Percentiles rank a stretch among this genome's conserved stretches.
phyloP scores from a whole-genome alignment of 2,888 invertebrate species.

The Latrodectus elegans region DNA sequence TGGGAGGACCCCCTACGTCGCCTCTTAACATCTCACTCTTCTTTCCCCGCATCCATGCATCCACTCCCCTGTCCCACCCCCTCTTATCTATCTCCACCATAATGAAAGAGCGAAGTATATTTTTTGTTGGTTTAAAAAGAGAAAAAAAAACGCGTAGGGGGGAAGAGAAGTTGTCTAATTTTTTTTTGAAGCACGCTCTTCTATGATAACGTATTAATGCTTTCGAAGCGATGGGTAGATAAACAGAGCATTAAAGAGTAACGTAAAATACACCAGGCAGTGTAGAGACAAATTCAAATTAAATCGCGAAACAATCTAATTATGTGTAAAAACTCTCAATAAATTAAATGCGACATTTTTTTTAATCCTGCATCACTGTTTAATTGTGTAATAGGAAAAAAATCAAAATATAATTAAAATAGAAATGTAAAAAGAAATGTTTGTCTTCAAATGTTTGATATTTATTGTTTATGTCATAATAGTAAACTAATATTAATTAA shows the following conservation, averaged over 20 bases:
- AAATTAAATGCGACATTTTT: no score
- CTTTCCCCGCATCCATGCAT: constrained; percentile 15
- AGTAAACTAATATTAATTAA: no score
- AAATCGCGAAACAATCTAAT: no score
- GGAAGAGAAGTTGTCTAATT: background rate
- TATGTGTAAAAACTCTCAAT: no score
- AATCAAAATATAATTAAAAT: no score
- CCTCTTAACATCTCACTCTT: constrained; percentile 39
- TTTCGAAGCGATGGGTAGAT: background rate
- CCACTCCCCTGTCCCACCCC: constrained; percentile 23
- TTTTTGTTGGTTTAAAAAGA: constrained; percentile 19
- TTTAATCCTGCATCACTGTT: no score
- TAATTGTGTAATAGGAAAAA: no score
- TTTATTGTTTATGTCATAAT: no score
- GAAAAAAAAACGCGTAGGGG: background rate
- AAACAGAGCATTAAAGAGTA: background rate
- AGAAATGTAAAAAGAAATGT: no score
- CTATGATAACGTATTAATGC: background rate
- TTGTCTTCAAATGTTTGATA: no score
- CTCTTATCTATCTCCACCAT: constrained; percentile 39
- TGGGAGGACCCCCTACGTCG: constrained; percentile 43
- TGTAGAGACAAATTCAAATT: no score
- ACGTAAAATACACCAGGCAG: background rate
- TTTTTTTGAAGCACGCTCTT: background rate
- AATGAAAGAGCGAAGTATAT: constrained; percentile 30